phyloP scores from a whole-genome alignment of 1,140 invertebrate genomes.

The Lordiphosa stackelbergi region DNA sequence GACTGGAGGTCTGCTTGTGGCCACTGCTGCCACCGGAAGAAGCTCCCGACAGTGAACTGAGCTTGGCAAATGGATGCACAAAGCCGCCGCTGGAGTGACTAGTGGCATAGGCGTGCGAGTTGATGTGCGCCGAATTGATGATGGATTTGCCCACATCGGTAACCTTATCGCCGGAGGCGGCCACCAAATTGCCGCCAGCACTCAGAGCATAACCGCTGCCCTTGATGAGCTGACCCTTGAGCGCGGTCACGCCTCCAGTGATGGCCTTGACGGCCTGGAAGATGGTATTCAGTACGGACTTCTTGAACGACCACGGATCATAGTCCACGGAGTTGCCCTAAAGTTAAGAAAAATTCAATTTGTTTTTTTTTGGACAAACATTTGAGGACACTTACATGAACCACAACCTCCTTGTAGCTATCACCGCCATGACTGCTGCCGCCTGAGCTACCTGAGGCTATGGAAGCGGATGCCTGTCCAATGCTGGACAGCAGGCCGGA shows the following conservation, averaged over 20 bases:
- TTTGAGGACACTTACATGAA: constrained; percentile 66
- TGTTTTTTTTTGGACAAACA: no score
- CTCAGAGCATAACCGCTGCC: constrained; percentile 86
- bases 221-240: constrained; percentile 90
- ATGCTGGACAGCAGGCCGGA: constrained; percentile 80
- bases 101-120: constrained; percentile 77
- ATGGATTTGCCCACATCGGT: constrained; percentile 86
- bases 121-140: constrained; percentile 83
- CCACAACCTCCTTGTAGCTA: constrained; percentile 76
- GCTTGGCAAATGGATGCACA: constrained; percentile 66
- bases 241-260: constrained; percentile 87
- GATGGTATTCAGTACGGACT: constrained; percentile 87
- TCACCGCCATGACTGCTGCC: constrained; percentile 78
- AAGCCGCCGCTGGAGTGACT: constrained; percentile 44
- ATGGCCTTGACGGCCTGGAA: constrained; percentile 91
- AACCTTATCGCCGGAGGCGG: constrained; percentile 82
- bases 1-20: constrained; percentile 39
- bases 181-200: constrained; percentile 82
- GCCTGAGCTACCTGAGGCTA: constrained; percentile 80
- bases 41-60: constrained; percentile 67
- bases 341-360: neutral
- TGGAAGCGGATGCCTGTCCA: constrained; percentile 78
- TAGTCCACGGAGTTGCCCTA: constrained; percentile 79
- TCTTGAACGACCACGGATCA: constrained; percentile 87
- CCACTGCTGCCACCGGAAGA: constrained; percentile 72